phyloP scores from a whole-genome alignment of 1,140 invertebrate species.

The Lordiphosa clarofinis region DNA sequence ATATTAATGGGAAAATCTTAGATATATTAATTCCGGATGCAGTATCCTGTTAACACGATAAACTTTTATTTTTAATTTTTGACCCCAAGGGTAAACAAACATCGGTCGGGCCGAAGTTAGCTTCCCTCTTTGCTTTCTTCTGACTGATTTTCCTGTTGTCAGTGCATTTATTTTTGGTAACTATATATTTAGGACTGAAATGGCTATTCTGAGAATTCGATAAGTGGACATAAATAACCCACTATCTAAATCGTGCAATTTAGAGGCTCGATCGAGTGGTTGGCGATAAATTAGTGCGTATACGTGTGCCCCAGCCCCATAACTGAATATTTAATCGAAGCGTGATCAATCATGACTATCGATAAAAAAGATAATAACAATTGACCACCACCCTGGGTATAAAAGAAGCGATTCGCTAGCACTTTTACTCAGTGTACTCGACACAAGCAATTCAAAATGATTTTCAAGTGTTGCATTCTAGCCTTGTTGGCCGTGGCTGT shows the following conservation, averaged over 20 bases:
- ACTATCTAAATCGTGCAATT: neutral
- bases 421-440: neutral
- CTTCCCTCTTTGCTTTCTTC: too few species aligned
- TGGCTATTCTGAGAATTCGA: neutral
- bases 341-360: constrained; percentile 30
- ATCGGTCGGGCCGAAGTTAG: too few species aligned
- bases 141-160: too few species aligned
- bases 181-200: too few species aligned
- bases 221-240: neutral
- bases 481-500: constrained; percentile 28
- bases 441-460: constrained; percentile 33
- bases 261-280: too few species aligned
- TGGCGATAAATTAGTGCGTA: neutral
- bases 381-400: constrained; percentile 15
- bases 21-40: too few species aligned
- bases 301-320: too few species aligned
- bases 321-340: constrained; percentile 13
- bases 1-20: too few species aligned
- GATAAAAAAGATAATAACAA: constrained; percentile 4
- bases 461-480: constrained; percentile 29
- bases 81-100: too few species aligned
- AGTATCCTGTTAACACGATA: too few species aligned
- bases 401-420: constrained; percentile 2
- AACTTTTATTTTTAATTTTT: too few species aligned
- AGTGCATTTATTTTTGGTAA: too few species aligned